Percentiles rank a stretch among this genome's conserved stretches.
Conservation (phyloP, 1,140 invertebrate species). For the Macrocentrus cingulum region DNA sequence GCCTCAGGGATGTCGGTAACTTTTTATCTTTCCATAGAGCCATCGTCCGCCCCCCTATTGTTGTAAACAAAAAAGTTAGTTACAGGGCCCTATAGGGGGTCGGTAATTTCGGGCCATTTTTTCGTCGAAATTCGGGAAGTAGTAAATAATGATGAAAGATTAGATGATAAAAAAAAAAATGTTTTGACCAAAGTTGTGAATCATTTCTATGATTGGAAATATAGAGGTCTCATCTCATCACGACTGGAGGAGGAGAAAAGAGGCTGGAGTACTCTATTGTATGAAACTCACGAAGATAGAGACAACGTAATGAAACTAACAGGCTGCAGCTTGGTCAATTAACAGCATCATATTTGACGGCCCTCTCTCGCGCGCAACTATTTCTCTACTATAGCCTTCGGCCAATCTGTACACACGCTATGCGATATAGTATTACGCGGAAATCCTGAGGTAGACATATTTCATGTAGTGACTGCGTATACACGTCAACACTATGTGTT, state of each 20-base stretch:
- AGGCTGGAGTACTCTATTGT: conserved; percentile 38
- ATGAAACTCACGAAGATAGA: conserved; percentile 48
- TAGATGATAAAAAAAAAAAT: too few species aligned
- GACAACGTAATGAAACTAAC: conserved; percentile 55
- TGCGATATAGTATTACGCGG: conserved; percentile 27
- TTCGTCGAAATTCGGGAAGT: too few species aligned
- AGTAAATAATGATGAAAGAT: too few species aligned
- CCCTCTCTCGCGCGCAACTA: conserved; percentile 27
- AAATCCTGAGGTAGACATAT: conserved; percentile 26
- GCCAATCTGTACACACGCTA: neutral
- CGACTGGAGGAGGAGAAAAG: conserved; percentile 24
- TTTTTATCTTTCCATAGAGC: too few species aligned
- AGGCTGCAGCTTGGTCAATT: conserved; percentile 48
- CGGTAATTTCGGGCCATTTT: too few species aligned
- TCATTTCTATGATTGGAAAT: neutral
- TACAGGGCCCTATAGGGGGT: too few species aligned
- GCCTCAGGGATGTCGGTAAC: too few species aligned
- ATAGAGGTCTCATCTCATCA: neutral
- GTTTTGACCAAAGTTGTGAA: too few species aligned
- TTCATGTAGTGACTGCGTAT: conserved; percentile 11
- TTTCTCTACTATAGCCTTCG: conserved; percentile 6
- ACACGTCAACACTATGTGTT: neutral
- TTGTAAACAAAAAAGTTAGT: too few species aligned
- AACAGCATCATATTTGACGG: conserved; percentile 47
- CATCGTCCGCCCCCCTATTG: too few species aligned